Evolutionary conservation across 2,797 vertebrate genomes (phyloP), one percentile per base, ranked within the genome.

Genomic region (Oryzias sinensis): DNA sequence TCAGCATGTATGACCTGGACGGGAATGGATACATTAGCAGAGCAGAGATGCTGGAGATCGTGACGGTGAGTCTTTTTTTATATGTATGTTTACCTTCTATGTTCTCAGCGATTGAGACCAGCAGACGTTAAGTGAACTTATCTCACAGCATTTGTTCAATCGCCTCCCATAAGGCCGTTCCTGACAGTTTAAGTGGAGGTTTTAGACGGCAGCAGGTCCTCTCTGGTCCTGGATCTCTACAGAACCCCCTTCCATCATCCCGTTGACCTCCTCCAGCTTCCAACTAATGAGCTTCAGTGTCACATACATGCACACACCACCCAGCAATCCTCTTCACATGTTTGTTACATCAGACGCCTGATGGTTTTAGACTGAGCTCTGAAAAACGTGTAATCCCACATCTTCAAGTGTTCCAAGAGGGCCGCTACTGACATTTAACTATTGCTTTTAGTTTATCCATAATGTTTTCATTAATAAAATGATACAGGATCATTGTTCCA

Each of bases 21-120:
- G 97, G 97, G 16, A 99, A 99, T 0, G 97, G 97, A 64, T 99
- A 98, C 91, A 99, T 99, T 82, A 99, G 97, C 90, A 97, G 95
- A 83, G 94, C 95, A 0, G 97, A 99, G 88, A 99, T 99, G 97
- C 90, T 99, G 79, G 97, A 99, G 90, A 99, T 99, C 0, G 97
- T 99, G 65, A 93, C 98, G 94, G 97, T 99, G 87, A 41, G 79
- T 76, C 53, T 24, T 5, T 14, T 6, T 50, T 29, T 20, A 42
- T 4, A 2, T 54, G 3, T 18, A 43, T 22, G 1, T 2, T 27
- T 49, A 20, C 1, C 58, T n/a, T 57, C n/a, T 40, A 13, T 22
- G 44, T 13, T 46, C 9, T 46, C 44, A 46, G 14, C 4, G 18
- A 46, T 22, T 20, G 11, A 22, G 9, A 22, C 4, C 44, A 22